phyloP scores from a whole-genome alignment of 2,888 invertebrate species.

The Xestia rhomboidea region DNA sequence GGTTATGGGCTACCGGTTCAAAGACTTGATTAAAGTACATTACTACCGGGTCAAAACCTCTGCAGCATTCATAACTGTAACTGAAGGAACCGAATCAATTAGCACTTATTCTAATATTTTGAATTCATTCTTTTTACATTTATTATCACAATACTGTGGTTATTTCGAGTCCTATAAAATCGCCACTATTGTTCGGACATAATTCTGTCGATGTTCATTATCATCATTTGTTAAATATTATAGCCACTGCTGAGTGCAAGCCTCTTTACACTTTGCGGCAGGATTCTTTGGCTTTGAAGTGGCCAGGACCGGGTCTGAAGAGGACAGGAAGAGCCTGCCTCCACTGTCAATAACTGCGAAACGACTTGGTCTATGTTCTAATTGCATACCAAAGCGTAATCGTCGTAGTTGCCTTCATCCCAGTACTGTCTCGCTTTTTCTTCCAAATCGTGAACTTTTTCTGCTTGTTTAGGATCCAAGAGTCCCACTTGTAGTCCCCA shows the following conservation, averaged over 20 bases:
- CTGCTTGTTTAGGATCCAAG: slow-evolving; percentile 44
- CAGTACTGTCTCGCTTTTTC: slow-evolving; percentile 45
- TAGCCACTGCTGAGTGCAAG: background rate
- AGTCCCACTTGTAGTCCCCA: slow-evolving; percentile 54
- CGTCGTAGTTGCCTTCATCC: slow-evolving; percentile 11
- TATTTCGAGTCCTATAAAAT: background rate
- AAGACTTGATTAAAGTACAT: background rate
- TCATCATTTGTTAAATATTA: no score
- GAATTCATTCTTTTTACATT: no score
- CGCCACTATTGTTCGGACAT: background rate
- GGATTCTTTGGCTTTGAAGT: background rate
- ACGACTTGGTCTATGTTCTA: background rate
- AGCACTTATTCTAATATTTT: no score
- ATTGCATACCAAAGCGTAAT: background rate
- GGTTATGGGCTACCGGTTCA: background rate
- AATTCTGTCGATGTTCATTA: background rate
- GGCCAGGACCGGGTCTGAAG: background rate
- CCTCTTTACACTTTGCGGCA: background rate
- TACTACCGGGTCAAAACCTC: background rate
- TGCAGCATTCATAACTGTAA: background rate
- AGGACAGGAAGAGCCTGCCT: background rate
- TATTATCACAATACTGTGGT: no score
- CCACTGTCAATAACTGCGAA: background rate
- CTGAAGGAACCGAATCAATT: background rate
- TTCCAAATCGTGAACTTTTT: slow-evolving; percentile 29